These are phyloP conservation scores for Pseudomugil gertrudae DNA, from an alignment of 2,797 vertebrate genomes.

Conservation along the genomic window DNA sequence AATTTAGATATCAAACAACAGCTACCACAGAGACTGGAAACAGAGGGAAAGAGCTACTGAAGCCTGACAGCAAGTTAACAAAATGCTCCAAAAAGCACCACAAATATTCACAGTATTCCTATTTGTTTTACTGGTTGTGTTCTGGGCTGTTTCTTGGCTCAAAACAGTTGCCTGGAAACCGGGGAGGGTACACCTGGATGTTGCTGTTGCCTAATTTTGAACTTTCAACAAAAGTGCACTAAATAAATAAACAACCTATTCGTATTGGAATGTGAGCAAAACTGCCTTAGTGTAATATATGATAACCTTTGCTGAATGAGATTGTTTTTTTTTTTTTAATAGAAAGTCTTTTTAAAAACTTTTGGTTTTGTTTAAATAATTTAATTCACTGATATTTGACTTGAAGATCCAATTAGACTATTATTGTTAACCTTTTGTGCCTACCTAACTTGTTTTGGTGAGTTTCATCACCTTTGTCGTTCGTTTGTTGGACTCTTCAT, in stretches of 20 bases:
- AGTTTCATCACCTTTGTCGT: not conserved
- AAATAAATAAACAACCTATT: slow-evolving; percentile 5
- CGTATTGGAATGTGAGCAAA: not conserved
- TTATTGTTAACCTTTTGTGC: not conserved
- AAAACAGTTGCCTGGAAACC: slow-evolving; percentile 25
- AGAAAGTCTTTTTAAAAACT: too few species aligned
- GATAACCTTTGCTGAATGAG: not conserved
- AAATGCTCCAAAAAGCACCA: slow-evolving; percentile 8
- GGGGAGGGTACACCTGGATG: slow-evolving; percentile 4
- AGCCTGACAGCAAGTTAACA: slow-evolving; percentile 14
- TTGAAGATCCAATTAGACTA: not conserved
- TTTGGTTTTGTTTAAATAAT: too few species aligned
- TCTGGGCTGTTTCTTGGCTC: slow-evolving; percentile 20
- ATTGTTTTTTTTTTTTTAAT: not conserved
- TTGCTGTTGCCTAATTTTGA: slow-evolving; percentile 3
- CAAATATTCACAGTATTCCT: slow-evolving; percentile 11
- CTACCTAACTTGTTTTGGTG: too few species aligned
- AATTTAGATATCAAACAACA: slow-evolving; percentile 7
- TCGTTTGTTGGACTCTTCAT: slow-evolving; percentile 1
- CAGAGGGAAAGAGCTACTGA: not conserved
- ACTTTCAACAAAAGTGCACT: slow-evolving; percentile 7
- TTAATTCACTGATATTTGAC: not conserved
- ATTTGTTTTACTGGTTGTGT: slow-evolving; percentile 14
- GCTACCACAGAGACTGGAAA: not conserved
- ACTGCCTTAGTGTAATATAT: not conserved